Conservation (phyloP, 2,797 vertebrate genomes). For the Thamnophis elegans region DNA sequence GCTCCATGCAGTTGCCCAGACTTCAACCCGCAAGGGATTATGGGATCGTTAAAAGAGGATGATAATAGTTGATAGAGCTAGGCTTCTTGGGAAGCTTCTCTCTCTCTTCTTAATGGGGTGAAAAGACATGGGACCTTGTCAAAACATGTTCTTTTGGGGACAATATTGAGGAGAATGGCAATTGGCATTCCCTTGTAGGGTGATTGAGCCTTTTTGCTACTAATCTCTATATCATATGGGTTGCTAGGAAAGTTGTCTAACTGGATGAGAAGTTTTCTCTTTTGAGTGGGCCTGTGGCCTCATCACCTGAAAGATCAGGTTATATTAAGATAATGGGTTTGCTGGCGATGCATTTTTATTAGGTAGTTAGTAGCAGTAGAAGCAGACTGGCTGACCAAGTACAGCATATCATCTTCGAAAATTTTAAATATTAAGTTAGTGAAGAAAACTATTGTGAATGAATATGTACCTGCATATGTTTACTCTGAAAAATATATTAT, state of each 20-base stretch:
- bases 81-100: background rate
- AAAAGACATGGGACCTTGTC: background rate
- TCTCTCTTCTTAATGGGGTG: background rate
- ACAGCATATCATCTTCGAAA: background rate
- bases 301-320: background rate
- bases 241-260: background rate
- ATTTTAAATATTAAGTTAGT: background rate
- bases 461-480: background rate
- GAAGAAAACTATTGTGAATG: background rate
- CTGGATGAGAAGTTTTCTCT: background rate
- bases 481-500: slow-evolving; percentile 28
- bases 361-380: background rate
- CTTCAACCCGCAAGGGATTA: too few relatives aligned
- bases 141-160: background rate
- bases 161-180: background rate
- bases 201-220: background rate
- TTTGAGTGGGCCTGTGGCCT: background rate
- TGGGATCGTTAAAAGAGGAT: too few relatives aligned
- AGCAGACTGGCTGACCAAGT: background rate
- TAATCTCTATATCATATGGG: background rate
- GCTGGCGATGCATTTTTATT: background rate
- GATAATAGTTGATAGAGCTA: background rate
- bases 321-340: background rate
- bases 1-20: too few relatives aligned
- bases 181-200: background rate